A percentile compares a stretch with the other conserved stretches of the same genome.
Conservation (phyloP, 1,140 invertebrate species). For the Vollenhovia emeryi region DNA sequence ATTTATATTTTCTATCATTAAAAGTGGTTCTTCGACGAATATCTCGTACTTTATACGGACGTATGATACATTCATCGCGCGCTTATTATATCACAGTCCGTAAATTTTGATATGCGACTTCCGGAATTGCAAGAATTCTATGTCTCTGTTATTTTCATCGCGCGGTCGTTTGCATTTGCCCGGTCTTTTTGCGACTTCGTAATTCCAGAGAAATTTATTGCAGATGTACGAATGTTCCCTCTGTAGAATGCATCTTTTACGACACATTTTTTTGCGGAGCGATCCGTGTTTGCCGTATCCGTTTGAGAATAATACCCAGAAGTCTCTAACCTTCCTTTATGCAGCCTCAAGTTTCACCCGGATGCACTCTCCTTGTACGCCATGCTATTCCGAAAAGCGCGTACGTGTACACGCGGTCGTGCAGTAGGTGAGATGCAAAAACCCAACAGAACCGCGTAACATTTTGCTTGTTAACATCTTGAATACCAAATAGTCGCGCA, state of each 20-base stretch:
- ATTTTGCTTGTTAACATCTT: slow-evolving; percentile 38
- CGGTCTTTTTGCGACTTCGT: slow-evolving; percentile 5
- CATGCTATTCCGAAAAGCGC: slow-evolving; percentile 53
- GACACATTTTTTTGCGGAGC: slow-evolving; percentile 24
- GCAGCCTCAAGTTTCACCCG: slow-evolving; percentile 50
- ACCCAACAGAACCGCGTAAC: background rate
- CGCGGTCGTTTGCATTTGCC: background rate
- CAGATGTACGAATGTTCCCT: background rate
- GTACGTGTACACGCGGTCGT: background rate
- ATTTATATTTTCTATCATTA: background rate
- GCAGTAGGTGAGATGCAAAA: background rate
- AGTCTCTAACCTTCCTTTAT: slow-evolving; percentile 56
- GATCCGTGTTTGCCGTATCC: slow-evolving; percentile 17
- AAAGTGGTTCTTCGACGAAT: background rate
- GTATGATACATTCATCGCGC: background rate
- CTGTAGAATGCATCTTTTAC: slow-evolving; percentile 5
- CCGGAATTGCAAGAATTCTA: background rate
- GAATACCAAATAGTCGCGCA: background rate
- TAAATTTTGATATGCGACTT: slow-evolving; percentile 33
- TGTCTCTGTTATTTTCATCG: background rate
- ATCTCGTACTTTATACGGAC: background rate
- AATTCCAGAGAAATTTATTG: slow-evolving; percentile 35
- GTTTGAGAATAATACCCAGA: slow-evolving; percentile 63
- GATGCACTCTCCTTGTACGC: slow-evolving; percentile 55
- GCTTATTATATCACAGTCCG: slow-evolving; percentile 7